Conservation (phyloP, 2,888 invertebrate species). For the Macrophya alboannulata region DNA sequence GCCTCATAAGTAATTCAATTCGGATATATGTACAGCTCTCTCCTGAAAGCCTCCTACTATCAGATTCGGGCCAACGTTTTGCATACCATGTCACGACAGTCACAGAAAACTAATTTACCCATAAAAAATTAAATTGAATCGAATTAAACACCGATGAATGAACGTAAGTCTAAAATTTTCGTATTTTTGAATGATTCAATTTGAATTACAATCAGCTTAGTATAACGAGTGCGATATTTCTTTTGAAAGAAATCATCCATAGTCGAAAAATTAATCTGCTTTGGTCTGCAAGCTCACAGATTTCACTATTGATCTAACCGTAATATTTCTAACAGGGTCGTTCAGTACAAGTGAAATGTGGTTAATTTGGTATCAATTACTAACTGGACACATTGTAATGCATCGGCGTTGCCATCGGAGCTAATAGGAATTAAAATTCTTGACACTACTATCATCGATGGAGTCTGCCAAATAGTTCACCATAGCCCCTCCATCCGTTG, state of each 20-base stretch:
- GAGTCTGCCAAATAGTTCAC: slow-evolving; percentile 78
- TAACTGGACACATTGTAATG: slow-evolving; percentile 67
- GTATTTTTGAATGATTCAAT: background rate
- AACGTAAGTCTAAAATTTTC: background rate
- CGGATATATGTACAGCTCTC: slow-evolving; percentile 52
- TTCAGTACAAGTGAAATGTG: slow-evolving; percentile 22
- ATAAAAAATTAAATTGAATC: slow-evolving; percentile 62
- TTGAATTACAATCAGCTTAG: background rate
- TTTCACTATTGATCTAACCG: background rate
- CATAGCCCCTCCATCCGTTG: slow-evolving; percentile 73
- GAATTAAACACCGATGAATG: slow-evolving; percentile 57
- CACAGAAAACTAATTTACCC: slow-evolving; percentile 77
- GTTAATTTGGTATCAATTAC: slow-evolving; percentile 41
- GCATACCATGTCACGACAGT: slow-evolving; percentile 75
- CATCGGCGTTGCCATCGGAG: slow-evolving; percentile 63
- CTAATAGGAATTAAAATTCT: slow-evolving; percentile 76
- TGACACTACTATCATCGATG: slow-evolving; percentile 68
- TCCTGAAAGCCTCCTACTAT: slow-evolving; percentile 54
- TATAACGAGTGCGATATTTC: background rate
- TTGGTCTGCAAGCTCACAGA: no score
- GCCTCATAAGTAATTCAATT: slow-evolving; percentile 56
- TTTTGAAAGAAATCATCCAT: background rate
- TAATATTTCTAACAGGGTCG: background rate
- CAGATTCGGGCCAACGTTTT: slow-evolving; percentile 75
- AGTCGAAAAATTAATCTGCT: background rate